A percentile compares a stretch with the other conserved stretches of the same genome.
These are phyloP conservation scores for Cydia amplana DNA, from an alignment of 1,140 invertebrate species.

Conservation along the genomic window DNA sequence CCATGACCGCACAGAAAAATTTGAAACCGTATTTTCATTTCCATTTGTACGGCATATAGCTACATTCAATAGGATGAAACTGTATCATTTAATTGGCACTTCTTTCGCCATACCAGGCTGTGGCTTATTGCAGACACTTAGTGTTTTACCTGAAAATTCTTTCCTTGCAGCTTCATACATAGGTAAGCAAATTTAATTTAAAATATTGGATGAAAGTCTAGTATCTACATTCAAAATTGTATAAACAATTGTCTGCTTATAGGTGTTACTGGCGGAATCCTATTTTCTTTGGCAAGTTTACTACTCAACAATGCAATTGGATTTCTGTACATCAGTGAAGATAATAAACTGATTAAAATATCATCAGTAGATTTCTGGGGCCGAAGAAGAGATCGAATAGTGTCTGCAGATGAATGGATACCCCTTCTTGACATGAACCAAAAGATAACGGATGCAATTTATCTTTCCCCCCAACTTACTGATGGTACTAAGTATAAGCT, in stretches of 20 bases:
- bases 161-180: slow-evolving; percentile 55
- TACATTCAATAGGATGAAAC: slow-evolving; percentile 65
- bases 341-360: slow-evolving; percentile 77
- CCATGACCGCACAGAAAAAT: slow-evolving; percentile 36
- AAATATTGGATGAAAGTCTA: slow-evolving; percentile 34
- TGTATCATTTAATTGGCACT: slow-evolving; percentile 63
- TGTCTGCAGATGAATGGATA: slow-evolving; percentile 71
- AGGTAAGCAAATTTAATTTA: slow-evolving; percentile 46
- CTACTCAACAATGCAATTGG: slow-evolving; percentile 79
- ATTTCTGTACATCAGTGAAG: slow-evolving; percentile 79
- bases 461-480: slow-evolving; percentile 55
- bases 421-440: slow-evolving; percentile 68
- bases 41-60: slow-evolving; percentile 64
- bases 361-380: slow-evolving; percentile 81
- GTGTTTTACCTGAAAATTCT: slow-evolving; percentile 49
- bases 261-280: slow-evolving; percentile 68
- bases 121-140: slow-evolving; percentile 57
- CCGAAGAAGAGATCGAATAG: slow-evolving; percentile 74
- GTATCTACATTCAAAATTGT: not conserved
- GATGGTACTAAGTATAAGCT: slow-evolving; percentile 70
- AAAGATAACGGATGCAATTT: slow-evolving; percentile 61
- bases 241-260: slow-evolving; percentile 44
- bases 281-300: slow-evolving; percentile 62
- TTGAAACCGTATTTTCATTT: slow-evolving; percentile 67
- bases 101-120: slow-evolving; percentile 54